Evolutionary conservation across 2,797 vertebrate genomes (phyloP).

Genomic region (Chloroceryle amazona): DNA sequence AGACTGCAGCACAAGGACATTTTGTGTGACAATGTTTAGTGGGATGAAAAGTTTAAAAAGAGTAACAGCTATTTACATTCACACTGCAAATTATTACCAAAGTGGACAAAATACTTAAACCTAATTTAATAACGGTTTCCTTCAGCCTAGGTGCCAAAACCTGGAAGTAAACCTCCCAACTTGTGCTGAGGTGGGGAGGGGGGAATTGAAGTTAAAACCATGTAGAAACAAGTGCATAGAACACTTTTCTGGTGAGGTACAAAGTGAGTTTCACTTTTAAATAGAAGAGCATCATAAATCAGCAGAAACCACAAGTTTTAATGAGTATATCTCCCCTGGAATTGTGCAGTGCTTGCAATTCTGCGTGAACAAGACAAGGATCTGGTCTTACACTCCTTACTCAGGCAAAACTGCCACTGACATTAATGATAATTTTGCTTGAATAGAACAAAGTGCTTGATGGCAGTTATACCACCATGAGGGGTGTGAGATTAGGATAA

Average conservation of each 20-base stretch:
- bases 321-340: conserved; percentile 57
- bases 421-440: conserved; percentile 61
- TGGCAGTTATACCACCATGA: conserved; percentile 35
- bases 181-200: conserved; percentile 39
- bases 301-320: conserved; percentile 55
- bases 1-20: conserved; percentile 74
- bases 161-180: conserved; percentile 60
- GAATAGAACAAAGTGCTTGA: conserved; percentile 52
- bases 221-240: conserved; percentile 45
- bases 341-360: conserved; percentile 64
- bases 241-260: conserved; percentile 32
- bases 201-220: conserved; percentile 37
- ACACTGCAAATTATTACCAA: conserved; percentile 74
- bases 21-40: conserved; percentile 71
- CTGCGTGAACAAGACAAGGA: conserved; percentile 13
- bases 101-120: conserved; percentile 75
- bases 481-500: conserved; percentile 3
- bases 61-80: conserved; percentile 79
- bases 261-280: conserved; percentile 43
- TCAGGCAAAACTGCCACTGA: conserved; percentile 57
- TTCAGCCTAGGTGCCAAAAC: conserved; percentile 73
- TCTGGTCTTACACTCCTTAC: conserved; percentile 44
- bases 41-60: conserved; percentile 78
- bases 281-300: conserved; percentile 51
- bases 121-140: conserved; percentile 77